Percentiles rank a stretch among this genome's conserved stretches.
These are phyloP conservation scores for Vespertilio murinus DNA, from an alignment of 2,797 vertebrate species.

Conservation along the genomic window DNA sequence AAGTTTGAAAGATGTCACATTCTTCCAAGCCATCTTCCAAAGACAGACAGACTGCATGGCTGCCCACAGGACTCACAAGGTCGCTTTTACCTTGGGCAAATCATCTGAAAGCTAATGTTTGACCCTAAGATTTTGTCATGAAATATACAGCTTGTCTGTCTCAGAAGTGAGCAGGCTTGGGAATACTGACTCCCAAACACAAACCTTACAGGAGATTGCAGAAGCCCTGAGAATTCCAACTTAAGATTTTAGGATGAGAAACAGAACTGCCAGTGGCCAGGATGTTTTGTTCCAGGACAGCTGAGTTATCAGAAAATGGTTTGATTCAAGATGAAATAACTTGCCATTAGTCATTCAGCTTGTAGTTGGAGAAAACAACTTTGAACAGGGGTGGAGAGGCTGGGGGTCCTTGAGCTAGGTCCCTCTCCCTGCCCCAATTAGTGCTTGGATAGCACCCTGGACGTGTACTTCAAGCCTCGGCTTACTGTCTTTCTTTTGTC, in stretches of 20 bases:
- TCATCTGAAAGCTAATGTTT: not conserved
- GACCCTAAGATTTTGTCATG: not conserved
- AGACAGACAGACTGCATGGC: not conserved
- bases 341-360: not conserved
- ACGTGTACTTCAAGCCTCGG: not conserved
- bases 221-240: not conserved
- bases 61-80: not conserved
- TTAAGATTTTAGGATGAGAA: not conserved
- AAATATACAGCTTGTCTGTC: not conserved
- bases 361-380: not conserved
- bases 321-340: constrained; percentile 15
- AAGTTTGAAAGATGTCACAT: not conserved
- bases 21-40: not conserved
- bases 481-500: not conserved
- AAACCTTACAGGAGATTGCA: not conserved
- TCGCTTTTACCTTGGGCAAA: not conserved
- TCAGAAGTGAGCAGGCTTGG: not conserved
- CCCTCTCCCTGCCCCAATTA: not conserved
- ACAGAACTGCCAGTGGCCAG: not conserved
- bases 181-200: not conserved
- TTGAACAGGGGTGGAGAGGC: not conserved
- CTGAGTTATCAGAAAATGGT: not conserved
- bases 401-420: not conserved
- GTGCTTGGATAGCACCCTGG: not conserved
- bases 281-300: not conserved